These are phyloP conservation scores for Lophotriccus pileatus DNA, from an alignment of 2,797 vertebrate genomes.

Conservation along the genomic window DNA sequence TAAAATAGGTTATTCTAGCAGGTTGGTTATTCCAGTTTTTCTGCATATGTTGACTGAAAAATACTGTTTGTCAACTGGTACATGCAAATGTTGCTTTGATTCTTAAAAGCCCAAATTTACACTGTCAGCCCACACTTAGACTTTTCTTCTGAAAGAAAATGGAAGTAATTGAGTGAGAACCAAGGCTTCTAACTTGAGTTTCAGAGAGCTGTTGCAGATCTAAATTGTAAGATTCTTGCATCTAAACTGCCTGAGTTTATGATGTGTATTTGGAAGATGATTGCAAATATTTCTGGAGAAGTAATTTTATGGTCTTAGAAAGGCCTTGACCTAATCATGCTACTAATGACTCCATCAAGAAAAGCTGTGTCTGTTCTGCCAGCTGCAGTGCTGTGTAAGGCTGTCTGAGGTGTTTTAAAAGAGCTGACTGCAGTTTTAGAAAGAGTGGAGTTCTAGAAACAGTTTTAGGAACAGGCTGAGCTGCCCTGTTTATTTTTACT, in stretches of 20 bases:
- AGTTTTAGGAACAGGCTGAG: neutral
- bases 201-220: neutral
- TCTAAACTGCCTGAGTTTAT: neutral
- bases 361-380: neutral
- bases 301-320: neutral
- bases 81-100: neutral
- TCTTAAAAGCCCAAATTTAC: neutral
- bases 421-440: neutral
- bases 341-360: neutral
- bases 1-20: neutral
- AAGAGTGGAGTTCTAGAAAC: neutral
- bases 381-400: neutral
- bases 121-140: neutral
- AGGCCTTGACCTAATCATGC: neutral
- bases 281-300: neutral
- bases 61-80: neutral
- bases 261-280: neutral
- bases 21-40: constrained; percentile 4
- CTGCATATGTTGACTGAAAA: neutral
- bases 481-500: neutral
- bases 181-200: neutral
- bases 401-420: neutral
- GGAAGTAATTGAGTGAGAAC: neutral
- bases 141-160: neutral
- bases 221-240: neutral